Percentiles rank a stretch among this genome's conserved stretches.
Evolutionary conservation across 2,113 vertebrate genomes (phyloP).

Genomic region (Glareola pratincola): DNA sequence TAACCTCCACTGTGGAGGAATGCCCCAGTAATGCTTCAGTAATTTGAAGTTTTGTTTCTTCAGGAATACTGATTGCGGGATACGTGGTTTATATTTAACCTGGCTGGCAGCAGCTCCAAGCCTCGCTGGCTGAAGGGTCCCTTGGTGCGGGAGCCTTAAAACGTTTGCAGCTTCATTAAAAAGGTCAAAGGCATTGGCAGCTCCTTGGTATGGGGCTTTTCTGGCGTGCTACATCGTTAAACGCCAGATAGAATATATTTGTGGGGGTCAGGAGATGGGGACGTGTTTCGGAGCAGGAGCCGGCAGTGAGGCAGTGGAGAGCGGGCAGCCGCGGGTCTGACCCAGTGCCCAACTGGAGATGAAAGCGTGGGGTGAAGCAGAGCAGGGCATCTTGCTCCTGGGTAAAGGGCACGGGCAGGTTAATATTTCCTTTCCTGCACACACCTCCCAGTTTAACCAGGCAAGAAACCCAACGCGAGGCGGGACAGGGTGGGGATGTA

Average conservation of each 20-base stretch:
- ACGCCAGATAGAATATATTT: not conserved
- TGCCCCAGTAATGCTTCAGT: not conserved
- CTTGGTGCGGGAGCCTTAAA: not conserved
- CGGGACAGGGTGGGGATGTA: not conserved
- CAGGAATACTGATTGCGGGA: not conserved
- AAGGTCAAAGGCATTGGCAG: not conserved
- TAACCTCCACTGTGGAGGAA: not conserved
- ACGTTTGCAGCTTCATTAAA: not conserved
- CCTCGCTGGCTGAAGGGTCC: not conserved
- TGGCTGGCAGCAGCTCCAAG: not conserved
- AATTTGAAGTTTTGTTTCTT: not conserved
- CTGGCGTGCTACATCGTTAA: not conserved
- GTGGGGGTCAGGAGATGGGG: not conserved
- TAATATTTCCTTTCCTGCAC: slow-evolving; percentile 3
- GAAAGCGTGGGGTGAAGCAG: not conserved
- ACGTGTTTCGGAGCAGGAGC: not conserved
- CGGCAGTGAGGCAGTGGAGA: not conserved
- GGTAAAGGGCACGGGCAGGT: not conserved
- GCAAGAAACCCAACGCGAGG: not conserved
- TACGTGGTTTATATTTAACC: slow-evolving; percentile 35
- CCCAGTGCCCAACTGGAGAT: not conserved
- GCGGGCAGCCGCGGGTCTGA: not conserved
- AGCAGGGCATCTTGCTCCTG: slow-evolving; percentile 10
- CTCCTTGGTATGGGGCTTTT: not conserved
- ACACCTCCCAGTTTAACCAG: not conserved